A percentile compares a stretch with the other conserved stretches of the same genome.
These are phyloP conservation scores for Enteromius argenteus DNA, from an alignment of 2,797 vertebrate genomes.

Conservation along the genomic window DNA sequence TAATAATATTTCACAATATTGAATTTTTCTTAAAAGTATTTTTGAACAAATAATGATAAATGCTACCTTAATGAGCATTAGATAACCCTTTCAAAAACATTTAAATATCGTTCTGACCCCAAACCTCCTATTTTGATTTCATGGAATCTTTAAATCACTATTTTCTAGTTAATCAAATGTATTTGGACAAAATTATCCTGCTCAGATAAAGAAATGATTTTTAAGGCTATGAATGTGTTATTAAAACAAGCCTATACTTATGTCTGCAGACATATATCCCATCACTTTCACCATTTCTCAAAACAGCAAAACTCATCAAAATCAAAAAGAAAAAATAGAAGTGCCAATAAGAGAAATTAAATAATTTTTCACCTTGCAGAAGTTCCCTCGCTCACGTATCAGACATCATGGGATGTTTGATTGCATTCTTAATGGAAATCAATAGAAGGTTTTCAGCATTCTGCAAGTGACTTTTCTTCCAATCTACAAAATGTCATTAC, in stretches of 20 bases:
- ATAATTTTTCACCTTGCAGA: conserved; percentile 69
- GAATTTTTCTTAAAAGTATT: too few species aligned
- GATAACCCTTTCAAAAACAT: not conserved
- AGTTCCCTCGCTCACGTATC: conserved; percentile 63
- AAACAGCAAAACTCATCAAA: conserved; percentile 32
- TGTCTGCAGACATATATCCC: not conserved
- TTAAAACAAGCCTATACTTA: not conserved
- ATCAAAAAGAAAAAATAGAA: conserved; percentile 50
- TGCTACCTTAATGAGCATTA: too few species aligned
- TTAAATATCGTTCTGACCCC: not conserved
- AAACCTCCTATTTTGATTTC: not conserved
- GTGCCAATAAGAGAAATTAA: conserved; percentile 71
- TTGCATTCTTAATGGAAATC: conserved; percentile 84
- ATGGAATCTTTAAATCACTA: not conserved
- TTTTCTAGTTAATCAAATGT: not conserved
- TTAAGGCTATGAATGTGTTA: not conserved
- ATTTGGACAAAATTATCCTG: not conserved
- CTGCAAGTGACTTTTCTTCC: conserved; percentile 74
- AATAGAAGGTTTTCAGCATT: conserved; percentile 75
- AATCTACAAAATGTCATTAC: conserved; percentile 82
- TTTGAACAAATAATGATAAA: too few species aligned
- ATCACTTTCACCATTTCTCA: conserved; percentile 9
- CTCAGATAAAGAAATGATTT: not conserved
- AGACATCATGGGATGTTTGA: conserved; percentile 76
- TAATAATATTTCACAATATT: too few species aligned